Evolutionary conservation across 2,797 vertebrate species (phyloP), one percentile per base, ranked within the genome.

Genomic region (Intellagama lesueurii): DNA sequence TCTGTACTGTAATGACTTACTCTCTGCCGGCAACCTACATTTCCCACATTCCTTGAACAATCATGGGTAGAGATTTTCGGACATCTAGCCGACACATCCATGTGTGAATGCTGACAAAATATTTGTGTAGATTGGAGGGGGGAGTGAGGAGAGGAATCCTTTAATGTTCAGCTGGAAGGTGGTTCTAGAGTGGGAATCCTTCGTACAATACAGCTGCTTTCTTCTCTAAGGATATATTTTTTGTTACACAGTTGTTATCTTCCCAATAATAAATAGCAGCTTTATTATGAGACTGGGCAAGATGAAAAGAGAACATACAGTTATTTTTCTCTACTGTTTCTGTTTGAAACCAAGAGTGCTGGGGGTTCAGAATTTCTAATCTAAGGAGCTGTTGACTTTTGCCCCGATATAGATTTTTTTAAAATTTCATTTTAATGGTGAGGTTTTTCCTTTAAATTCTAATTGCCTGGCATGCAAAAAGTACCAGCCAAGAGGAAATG

Each of bases 401-500:
- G 0, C 17, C 81, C 64, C 94, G 89, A 90, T 64, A 16, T 6
- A 64, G 16, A 64, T 88, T 28, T 86, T 89, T 92, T 85, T 90
- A 2, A 5, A 17, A 0, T 1, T 91, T 60, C 89, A 91, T 83
- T 94, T 86, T 81, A 82, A 79, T 0, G 82, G 90, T 35, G 79
- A 86, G 90, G 81, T 91, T 94, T 91, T 49, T 26, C 69, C 52
- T 96, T 96, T 94, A 92, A 96, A 95, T 94, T 83, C 85, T 68
- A 60, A 40, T 94, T 85, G 93, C 93, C 89, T 84, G 60, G 86
- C 78, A 79, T 94, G 94, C 91, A 94, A 97, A 93, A 91, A 93
- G 92, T 93, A 96, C 92, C 95, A 96, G 93, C 68, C 94, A 94
- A 93, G 95, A 92, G 94, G 93, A 96, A 97, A 97, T 94, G 95